phyloP scores from a whole-genome alignment of 1,140 invertebrate species.

The Yoshiicerus persimilis region DNA sequence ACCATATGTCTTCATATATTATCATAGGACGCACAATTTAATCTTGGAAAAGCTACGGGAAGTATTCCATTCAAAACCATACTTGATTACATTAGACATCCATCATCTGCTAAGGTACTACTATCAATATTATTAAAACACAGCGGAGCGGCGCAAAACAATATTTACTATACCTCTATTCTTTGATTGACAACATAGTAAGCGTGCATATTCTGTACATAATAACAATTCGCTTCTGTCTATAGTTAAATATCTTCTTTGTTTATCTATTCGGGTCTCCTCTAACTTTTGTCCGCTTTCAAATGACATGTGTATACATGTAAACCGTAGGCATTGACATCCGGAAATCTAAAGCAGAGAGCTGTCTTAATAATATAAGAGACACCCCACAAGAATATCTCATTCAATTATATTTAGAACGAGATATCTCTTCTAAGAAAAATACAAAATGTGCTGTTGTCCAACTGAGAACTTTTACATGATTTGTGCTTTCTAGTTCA shows the following conservation, averaged over 20 bases:
- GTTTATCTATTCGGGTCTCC: background rate
- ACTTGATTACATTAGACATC: background rate
- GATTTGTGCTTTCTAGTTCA: no score
- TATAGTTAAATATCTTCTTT: background rate
- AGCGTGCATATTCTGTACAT: background rate
- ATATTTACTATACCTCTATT: background rate
- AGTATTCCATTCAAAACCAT: background rate
- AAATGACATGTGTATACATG: background rate
- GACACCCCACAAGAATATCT: no score
- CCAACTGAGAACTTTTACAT: no score
- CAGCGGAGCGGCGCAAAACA: background rate
- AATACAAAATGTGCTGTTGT: no score
- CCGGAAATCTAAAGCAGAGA: no score
- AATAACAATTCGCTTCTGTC: background rate
- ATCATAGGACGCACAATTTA: background rate
- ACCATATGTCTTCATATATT: background rate
- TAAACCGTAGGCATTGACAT: background rate
- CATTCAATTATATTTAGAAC: no score
- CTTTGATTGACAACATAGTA: background rate
- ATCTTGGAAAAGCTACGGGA: background rate
- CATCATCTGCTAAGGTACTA: background rate
- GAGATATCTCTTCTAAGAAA: no score
- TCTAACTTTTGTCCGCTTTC: background rate
- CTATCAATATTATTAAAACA: conserved; percentile 11
- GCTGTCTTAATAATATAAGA: no score